Conservation (phyloP, 2,113 vertebrate genomes). For the Dendropsophus ebraccatus region DNA sequence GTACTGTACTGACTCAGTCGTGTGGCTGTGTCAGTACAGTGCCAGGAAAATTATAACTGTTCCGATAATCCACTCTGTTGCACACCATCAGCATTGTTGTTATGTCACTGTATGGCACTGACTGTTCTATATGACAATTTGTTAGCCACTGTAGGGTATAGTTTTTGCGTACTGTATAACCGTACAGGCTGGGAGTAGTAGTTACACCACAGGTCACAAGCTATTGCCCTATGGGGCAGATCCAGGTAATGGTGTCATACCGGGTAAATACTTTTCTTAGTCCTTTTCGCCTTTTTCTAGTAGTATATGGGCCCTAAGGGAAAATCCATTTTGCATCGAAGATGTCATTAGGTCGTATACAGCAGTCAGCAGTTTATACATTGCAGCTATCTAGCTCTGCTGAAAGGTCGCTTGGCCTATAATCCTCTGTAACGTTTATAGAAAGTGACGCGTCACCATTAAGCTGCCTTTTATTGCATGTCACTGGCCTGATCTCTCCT, state of each 20-base stretch:
- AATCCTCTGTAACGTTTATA: background rate
- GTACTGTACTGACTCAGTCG: too few species aligned
- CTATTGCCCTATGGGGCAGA: background rate
- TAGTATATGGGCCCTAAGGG: background rate
- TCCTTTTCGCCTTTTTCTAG: background rate
- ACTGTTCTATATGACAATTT: too few species aligned
- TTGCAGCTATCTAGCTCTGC: too few species aligned
- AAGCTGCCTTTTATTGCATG: background rate
- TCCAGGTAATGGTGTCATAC: background rate
- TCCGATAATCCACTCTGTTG: too few species aligned
- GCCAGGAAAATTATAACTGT: too few species aligned
- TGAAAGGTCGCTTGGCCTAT: background rate
- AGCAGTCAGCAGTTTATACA: background rate
- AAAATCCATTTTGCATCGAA: background rate
- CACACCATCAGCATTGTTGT: too few species aligned
- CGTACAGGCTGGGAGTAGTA: background rate
- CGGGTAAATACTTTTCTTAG: background rate
- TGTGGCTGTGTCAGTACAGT: too few species aligned
- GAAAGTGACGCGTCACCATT: background rate
- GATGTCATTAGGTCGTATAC: background rate
- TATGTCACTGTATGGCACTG: too few species aligned
- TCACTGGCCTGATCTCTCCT: background rate
- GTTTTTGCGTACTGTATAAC: too few species aligned
- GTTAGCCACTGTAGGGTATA: too few species aligned
- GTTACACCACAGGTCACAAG: background rate